Evolutionary conservation across 2,888 invertebrate genomes (phyloP).

Genomic region (Agrochola lota): DNA sequence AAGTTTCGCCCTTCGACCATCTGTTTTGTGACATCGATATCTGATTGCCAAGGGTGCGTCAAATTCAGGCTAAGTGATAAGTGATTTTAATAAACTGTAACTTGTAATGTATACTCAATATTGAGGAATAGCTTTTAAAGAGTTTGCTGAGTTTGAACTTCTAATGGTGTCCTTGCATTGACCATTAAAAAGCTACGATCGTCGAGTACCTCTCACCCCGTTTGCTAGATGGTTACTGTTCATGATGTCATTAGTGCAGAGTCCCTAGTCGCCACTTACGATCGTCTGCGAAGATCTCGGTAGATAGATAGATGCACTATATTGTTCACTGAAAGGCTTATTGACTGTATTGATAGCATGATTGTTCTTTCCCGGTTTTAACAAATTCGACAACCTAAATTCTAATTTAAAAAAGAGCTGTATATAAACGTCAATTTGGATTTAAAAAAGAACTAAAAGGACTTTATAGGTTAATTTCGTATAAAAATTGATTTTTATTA

Average conservation of each 20-base stretch:
- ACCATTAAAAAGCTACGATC: constrained; percentile 38
- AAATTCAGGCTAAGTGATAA: constrained; percentile 46
- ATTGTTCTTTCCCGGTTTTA: neutral
- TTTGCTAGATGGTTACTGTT: constrained; percentile 31
- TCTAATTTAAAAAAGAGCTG: neutral
- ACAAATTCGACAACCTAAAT: neutral
- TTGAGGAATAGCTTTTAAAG: constrained; percentile 18
- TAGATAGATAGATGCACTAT: neutral
- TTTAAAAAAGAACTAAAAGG: neutral
- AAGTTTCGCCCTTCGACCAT: constrained; percentile 47
- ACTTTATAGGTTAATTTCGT: neutral
- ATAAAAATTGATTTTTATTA: neutral
- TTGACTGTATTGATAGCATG: neutral
- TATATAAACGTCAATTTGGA: neutral
- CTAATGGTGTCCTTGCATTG: constrained; percentile 25
- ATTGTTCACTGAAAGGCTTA: neutral
- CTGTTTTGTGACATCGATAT: constrained; percentile 49
- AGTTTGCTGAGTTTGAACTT: constrained; percentile 22
- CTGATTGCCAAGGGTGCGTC: constrained; percentile 48
- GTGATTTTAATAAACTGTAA: constrained; percentile 15
- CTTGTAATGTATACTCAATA: constrained; percentile 13
- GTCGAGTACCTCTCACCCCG: constrained; percentile 8
- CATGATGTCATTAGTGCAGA: constrained; percentile 39
- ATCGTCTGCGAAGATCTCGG: constrained; percentile 2
- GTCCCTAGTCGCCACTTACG: constrained; percentile 11